A percentile compares a stretch with the other conserved stretches of the same genome.
Conservation (phyloP, 2,113 vertebrate species). For the Anolis carolinensis region DNA sequence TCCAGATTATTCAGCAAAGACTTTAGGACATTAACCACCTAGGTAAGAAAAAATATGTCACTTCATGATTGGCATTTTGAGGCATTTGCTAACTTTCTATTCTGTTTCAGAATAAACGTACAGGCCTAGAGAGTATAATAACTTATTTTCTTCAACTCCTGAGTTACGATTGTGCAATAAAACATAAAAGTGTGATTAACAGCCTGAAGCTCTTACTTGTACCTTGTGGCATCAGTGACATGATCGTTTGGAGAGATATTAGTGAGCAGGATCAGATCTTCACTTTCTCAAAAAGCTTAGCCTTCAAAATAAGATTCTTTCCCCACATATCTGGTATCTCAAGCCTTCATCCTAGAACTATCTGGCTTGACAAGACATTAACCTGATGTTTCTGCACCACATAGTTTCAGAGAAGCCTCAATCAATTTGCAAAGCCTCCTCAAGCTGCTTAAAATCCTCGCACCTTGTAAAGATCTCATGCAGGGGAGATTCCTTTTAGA, state of each 20-base stretch:
- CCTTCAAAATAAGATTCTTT: no score
- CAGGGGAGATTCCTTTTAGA: no score
- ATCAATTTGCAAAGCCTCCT: no score
- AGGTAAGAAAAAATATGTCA: background rate
- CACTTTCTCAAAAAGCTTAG: no score
- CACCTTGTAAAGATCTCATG: no score
- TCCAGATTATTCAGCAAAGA: slow-evolving; percentile 86
- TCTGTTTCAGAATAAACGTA: background rate
- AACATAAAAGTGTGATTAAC: background rate
- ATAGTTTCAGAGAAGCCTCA: no score
- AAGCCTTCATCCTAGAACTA: no score
- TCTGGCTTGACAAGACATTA: no score
- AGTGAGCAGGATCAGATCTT: background rate
- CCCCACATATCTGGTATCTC: no score
- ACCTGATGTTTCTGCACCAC: no score
- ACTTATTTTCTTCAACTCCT: background rate
- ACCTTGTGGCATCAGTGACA: background rate
- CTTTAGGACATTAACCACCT: slow-evolving; percentile 91
- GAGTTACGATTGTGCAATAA: background rate
- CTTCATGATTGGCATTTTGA: background rate
- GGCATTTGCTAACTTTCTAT: background rate
- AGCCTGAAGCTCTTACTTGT: background rate
- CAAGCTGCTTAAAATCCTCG: no score
- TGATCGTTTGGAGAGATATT: background rate
- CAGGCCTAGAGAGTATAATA: background rate